Evolutionary conservation across 2,797 vertebrate species (phyloP), one percentile per base, ranked within the genome.

Genomic region (Labroides dimidiatus): DNA sequence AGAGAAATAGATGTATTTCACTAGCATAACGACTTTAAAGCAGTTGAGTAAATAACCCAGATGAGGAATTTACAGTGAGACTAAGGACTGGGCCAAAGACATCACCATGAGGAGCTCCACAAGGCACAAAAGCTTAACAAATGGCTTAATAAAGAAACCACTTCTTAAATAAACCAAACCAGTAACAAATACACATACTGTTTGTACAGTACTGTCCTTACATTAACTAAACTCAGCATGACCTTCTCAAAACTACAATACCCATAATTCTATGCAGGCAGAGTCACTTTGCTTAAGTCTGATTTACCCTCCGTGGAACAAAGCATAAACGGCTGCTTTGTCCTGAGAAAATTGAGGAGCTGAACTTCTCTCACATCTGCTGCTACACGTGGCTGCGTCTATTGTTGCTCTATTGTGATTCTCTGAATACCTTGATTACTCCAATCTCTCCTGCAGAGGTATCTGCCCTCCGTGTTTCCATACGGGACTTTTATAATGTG

Each of bases 321-420:
- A 81, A 75, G 53, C 77, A 73, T 67, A 84, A 86, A 87, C 84
- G 78, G 70, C 58, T 77, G 84, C 84, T 91, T 91, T 92, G 91
- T 90, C 85, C 85, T 63, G 14, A 52, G 48, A 84, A 89, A 87
- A 92, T 90, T 84, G 80, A 80, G 74, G 78, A 85, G 71, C 79
- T 81, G 82, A 85, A 89, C 76, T 85, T 87, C 68, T 59, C 72
- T 90, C 70, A 80, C 81, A 84, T 87, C 80, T 79, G 24, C 64
- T 58, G 84, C 80, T 77, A 69, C 87, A 90, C 69, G 75, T 85
- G 91, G 80, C 79, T 86, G 89, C 23, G 64, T 81, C 87, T 77
- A 88, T 90, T 92, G 87, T 90, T 50, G 69, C 80, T 81, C 85
- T 69, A 77, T 91, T 92, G 86, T 87, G 67, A 71, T 70, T 87